Conservation (phyloP, 2,888 invertebrate species). For the Rhabditoides inermis region DNA sequence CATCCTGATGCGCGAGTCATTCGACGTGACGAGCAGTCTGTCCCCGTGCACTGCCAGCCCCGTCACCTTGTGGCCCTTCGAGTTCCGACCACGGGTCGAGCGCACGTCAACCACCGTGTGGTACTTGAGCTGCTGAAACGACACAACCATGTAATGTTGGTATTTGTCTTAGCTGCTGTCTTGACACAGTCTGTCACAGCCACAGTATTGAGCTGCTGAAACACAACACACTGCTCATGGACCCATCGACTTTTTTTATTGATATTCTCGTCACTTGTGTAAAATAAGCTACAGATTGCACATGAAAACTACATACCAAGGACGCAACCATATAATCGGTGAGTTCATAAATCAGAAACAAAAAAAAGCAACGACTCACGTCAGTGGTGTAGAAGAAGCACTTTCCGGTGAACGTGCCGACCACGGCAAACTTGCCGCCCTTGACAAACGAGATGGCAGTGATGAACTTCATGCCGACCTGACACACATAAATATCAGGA, state of each 20-base stretch:
- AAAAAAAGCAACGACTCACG: conserved; percentile 43
- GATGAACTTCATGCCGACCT: conserved; percentile 50
- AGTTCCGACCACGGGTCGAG: conserved; percentile 88
- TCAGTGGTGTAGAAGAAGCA: conserved; percentile 97
- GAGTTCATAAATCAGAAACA: background rate
- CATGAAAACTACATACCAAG: no score
- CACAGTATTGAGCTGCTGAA: no score
- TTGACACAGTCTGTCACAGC: no score
- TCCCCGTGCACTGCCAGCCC: conserved; percentile 66
- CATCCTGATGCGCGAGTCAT: conserved; percentile 87
- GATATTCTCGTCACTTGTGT: no score
- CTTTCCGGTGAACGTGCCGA: conserved; percentile 93
- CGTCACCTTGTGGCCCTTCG: conserved; percentile 86
- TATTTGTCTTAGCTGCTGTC: background rate
- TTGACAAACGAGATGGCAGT: conserved; percentile 51
- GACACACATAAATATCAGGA: no score
- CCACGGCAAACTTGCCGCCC: conserved; percentile 93
- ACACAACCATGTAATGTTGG: background rate
- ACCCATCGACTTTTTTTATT: no score
- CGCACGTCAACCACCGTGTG: conserved; percentile 90
- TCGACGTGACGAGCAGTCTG: conserved; percentile 70
- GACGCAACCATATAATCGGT: no score
- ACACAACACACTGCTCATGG: no score
- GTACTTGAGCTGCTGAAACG: conserved; percentile 77
- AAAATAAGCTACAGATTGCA: no score